These are phyloP conservation scores for Numenius phaeopus DNA, from an alignment of 2,797 vertebrate genomes.

Conservation along the genomic window DNA sequence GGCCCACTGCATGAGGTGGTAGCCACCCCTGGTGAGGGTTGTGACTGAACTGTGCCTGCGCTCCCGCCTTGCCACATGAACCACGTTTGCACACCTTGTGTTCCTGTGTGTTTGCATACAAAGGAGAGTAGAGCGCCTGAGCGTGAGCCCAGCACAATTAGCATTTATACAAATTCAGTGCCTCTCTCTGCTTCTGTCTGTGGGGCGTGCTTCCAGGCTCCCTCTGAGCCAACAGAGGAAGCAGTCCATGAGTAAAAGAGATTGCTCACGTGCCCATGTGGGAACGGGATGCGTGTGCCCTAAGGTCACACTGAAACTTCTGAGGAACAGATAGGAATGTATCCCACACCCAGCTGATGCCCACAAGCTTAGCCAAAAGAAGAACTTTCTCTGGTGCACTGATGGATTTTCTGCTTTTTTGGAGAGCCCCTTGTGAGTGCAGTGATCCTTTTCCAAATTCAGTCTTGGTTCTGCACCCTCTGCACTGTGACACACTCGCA, in stretches of 20 bases:
- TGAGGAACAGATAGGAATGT: not conserved
- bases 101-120: not conserved
- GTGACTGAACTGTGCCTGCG: rapidly evolving
- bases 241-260: not conserved
- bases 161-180: not conserved
- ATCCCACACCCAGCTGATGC: not conserved
- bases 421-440: not conserved
- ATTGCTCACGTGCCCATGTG: not conserved
- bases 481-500: not conserved
- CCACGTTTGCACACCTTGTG: not conserved
- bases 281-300: not conserved
- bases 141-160: not conserved
- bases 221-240: not conserved
- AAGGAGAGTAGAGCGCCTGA: not conserved
- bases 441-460: conserved; percentile 13
- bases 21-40: rapidly evolving
- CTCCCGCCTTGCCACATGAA: not conserved
- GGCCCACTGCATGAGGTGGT: rapidly evolving
- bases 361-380: not conserved
- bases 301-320: not conserved
- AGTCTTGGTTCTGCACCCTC: not conserved
- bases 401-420: not conserved
- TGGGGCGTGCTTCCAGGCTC: not conserved
- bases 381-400: not conserved
- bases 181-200: not conserved